Conservation (phyloP, 2,888 invertebrate genomes). For the Junonia oenone region DNA sequence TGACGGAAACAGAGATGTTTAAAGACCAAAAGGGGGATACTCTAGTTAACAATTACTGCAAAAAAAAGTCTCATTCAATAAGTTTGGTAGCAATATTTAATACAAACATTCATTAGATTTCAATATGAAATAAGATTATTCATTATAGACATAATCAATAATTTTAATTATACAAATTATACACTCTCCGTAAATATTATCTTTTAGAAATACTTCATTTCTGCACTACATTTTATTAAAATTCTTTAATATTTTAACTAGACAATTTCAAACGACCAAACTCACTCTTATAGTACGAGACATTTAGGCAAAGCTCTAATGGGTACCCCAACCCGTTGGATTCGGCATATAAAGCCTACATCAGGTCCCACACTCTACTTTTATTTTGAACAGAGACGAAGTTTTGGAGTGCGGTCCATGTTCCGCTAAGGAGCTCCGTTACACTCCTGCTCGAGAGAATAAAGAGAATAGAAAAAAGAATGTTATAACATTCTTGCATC, state of each 20-base stretch:
- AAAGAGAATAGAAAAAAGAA: conserved; percentile 47
- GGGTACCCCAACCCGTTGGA: background rate
- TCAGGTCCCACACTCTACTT: background rate
- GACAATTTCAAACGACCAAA: background rate
- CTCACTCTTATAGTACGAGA: background rate
- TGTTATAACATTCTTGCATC: conserved; percentile 55
- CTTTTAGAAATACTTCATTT: background rate
- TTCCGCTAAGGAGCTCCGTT: background rate
- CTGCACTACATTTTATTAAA: background rate
- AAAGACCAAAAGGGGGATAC: too few relatives aligned
- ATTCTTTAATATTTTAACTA: background rate
- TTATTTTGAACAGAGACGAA: background rate
- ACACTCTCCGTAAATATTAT: background rate
- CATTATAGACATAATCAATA: too few relatives aligned
- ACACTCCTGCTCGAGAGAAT: conserved; percentile 3
- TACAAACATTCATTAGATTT: too few relatives aligned
- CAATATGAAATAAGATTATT: too few relatives aligned
- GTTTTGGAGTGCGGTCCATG: background rate
- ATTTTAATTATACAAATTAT: too few relatives aligned
- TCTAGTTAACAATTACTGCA: too few relatives aligned
- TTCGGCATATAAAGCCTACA: background rate
- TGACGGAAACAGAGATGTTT: too few relatives aligned
- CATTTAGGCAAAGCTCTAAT: background rate
- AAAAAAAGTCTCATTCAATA: too few relatives aligned
- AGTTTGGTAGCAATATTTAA: too few relatives aligned